Evolutionary conservation across 2,888 invertebrate genomes (phyloP).

Genomic region (Heliconius aoede): DNA sequence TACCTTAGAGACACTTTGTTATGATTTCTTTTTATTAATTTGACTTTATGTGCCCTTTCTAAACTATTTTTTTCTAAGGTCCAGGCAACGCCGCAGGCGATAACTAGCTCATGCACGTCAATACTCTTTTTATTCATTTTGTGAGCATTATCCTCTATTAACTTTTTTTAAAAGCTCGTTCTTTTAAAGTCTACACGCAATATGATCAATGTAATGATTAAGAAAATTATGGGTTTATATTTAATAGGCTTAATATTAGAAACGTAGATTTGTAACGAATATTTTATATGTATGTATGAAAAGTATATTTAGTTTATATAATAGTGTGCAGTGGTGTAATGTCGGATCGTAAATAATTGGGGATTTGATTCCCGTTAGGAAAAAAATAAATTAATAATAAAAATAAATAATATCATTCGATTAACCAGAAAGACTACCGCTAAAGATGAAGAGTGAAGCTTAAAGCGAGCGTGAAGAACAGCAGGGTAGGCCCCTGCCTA

Average conservation of each 20-base stretch:
- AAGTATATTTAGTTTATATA: too few relatives aligned
- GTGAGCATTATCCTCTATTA: conserved; percentile 30
- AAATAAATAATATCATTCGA: too few relatives aligned
- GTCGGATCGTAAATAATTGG: not conserved
- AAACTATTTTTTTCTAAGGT: not conserved
- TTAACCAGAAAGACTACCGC: too few relatives aligned
- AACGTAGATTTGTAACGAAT: not conserved
- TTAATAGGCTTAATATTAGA: conserved; percentile 2
- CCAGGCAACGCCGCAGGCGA: conserved; percentile 49
- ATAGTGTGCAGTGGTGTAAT: too few relatives aligned
- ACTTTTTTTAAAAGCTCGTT: conserved; percentile 20
- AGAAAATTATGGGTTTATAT: conserved; percentile 1
- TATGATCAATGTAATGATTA: conserved; percentile 21
- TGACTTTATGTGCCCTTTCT: not conserved
- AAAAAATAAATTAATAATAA: too few relatives aligned
- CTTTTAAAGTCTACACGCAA: conserved; percentile 16
- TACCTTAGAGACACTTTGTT: too few relatives aligned
- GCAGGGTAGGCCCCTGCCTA: too few relatives aligned
- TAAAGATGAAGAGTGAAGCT: too few relatives aligned
- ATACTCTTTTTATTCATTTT: conserved; percentile 34
- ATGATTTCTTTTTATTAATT: too few relatives aligned
- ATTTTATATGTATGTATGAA: not conserved
- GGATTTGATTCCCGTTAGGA: not conserved
- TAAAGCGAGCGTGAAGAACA: too few relatives aligned
- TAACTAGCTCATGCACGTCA: conserved; percentile 40